Conservation (phyloP, 2,113 vertebrate species). For the Boulengeromyrus knoepffleri region DNA sequence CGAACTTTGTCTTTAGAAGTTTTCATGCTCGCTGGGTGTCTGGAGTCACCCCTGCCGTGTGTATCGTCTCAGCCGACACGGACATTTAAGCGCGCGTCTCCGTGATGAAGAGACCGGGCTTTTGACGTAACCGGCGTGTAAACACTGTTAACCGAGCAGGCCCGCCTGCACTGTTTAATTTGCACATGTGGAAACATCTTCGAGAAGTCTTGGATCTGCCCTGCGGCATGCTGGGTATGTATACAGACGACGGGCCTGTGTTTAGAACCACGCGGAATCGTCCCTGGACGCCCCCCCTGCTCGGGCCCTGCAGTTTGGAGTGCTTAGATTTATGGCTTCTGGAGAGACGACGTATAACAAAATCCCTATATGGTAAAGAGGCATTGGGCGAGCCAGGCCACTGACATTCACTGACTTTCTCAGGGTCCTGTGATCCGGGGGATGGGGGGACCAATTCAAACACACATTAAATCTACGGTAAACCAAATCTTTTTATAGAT, state of each 20-base stretch:
- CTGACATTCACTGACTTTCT: neutral
- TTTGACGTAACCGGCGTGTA: neutral
- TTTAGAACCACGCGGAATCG: conserved; percentile 26
- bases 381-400: conserved; percentile 29
- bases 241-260: conserved; percentile 29
- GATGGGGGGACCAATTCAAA: neutral
- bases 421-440: neutral
- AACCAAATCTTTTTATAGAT: neutral
- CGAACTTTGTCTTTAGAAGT: neutral
- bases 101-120: neutral
- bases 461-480: neutral
- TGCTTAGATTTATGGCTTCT: conserved; percentile 42
- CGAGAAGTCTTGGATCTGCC: conserved; percentile 21
- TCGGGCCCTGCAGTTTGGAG: conserved; percentile 39
- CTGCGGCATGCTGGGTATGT: conserved; percentile 30
- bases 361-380: conserved; percentile 71
- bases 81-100: neutral
- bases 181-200: conserved; percentile 20
- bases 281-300: conserved; percentile 13
- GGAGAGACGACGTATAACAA: conserved; percentile 46
- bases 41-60: neutral
- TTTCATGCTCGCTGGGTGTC: neutral
- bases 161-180: neutral
- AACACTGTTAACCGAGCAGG: neutral
- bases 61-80: neutral